Conservation (phyloP, 2,888 invertebrate species). For the Spisula subtruncata region DNA sequence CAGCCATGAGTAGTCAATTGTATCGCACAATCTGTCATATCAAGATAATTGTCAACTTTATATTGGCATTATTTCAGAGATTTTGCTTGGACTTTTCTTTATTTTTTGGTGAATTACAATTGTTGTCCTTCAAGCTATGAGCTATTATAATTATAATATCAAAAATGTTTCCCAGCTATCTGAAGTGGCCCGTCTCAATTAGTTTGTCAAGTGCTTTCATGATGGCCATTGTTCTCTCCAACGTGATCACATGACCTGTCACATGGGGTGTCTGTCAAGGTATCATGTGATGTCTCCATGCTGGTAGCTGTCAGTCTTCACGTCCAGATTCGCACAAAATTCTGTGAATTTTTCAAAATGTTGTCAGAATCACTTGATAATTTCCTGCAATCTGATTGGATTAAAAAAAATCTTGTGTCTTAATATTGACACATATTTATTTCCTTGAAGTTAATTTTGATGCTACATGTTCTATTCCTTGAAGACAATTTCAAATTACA, state of each 20-base stretch:
- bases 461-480: too few relatives aligned
- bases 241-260: constrained; percentile 63
- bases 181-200: constrained; percentile 49
- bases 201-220: constrained; percentile 51
- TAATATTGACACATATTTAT: not conserved
- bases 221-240: constrained; percentile 54
- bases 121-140: constrained; percentile 33
- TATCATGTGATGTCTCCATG: constrained; percentile 49
- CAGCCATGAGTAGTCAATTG: too few relatives aligned
- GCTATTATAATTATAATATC: constrained; percentile 24
- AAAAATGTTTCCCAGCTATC: constrained; percentile 33
- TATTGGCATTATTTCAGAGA: too few relatives aligned
- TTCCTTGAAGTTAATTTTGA: not conserved
- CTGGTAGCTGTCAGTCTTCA: constrained; percentile 38
- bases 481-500: not conserved
- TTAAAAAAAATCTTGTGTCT: not conserved
- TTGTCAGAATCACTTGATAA: constrained; percentile 18
- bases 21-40: too few relatives aligned
- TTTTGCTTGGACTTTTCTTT: too few relatives aligned
- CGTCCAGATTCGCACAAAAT: constrained; percentile 13
- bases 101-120: constrained; percentile 11
- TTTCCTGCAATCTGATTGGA: not conserved
- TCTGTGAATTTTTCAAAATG: constrained; percentile 21
- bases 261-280: constrained; percentile 55
- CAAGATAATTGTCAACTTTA: too few relatives aligned